Base-by-base conservation (phyloP, 2,888 invertebrate genomes). In the Dione juno region DNA sequence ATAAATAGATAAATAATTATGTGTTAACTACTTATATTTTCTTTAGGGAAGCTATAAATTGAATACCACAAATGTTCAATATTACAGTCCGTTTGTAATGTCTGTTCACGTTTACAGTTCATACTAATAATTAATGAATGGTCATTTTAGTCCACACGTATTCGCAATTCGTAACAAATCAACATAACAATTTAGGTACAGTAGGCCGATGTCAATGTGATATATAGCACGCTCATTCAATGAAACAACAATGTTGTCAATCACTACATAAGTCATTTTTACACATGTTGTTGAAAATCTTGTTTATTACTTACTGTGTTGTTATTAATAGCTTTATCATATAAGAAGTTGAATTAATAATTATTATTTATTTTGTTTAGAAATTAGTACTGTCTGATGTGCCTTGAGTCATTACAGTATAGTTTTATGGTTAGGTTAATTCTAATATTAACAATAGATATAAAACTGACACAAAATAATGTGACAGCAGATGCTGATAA, bases 151-250 rank as follows among this genome's bases (percentile, higher is more conserved):
- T 37, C 16, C n/a, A 37, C 57, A 57, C 16, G 57, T 58, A 58
- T 40, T 40, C 10, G 19, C 57, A 58, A n/a, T n/a, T n/a, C 5
- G 16, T 40, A 58, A 58, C 16, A 58, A 58, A 41, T 58, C 40
- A n/a, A n/a, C 40, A 58, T 58, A 13, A 58, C 40, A 58, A 58
- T 40, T 40, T 11, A 58, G 19, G 5, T 3, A 28, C 28, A 58
- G 57, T 19, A 40, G 19, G 13, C 21, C 19, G 37, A 40, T 19
- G 13, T 58, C 13, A 52, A 28, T 52, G 52, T 21, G 28, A n/a
- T n/a, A n/a, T n/a, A n/a, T n/a, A n/a, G n/a, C n/a, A 52, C 52
- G 52, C 13, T 52, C 6, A 52, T 52, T 8, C 21, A 52, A 52
- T 14, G 52, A 13, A 28, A 28, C 28, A 52, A 28, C 52, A 52